Evolutionary conservation across 2,113 vertebrate species (phyloP), one percentile per base, ranked within the genome.

Genomic region (Chunga burmeisteri): DNA sequence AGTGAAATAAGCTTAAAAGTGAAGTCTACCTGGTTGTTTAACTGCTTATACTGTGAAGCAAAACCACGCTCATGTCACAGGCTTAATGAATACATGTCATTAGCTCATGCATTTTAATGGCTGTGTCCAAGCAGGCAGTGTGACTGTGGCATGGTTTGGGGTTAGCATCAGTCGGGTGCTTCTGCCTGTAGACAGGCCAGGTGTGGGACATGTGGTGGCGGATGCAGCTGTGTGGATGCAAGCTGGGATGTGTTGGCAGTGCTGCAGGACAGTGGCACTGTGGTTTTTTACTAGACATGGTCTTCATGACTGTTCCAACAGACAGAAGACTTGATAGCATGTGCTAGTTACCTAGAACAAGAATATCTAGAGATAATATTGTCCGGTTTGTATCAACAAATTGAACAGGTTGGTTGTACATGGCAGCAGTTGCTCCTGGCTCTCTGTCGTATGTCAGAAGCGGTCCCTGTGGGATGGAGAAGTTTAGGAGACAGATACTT

Each of bases 111-210:
- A 13, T 50, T 77, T 59, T 56, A 55, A 16, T 85, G 38, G 3
- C 16, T 14, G 22, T 92, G 58, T 95, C 38, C 50, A 74, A 49
- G 36, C 49, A 59, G 44, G 29, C 53, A 59, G 38, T 10, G 74
- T 0, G 6, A 6, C 30, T 16, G 19, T 11, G 38, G 34, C 52
- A 40, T 0, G 0, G 9, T 52, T 75, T 80, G 62, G 36, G 9
- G 19, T 61, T 53, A 42, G 47, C 49, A 15, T 81, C 49, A 13
- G 32, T 22, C 0, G 2, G 38, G 22, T 40, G 26, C 42, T 56
- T 38, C 27, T 75, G 16, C 23, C 23, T 1, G 1, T 8, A 13
- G 47, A 15, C 67, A 56, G 74, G 29, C 40, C 32, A 44, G 40
- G 7, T 49, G 53, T 66, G 67, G 56, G 50, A 61, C 8, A 2